phyloP scores from a whole-genome alignment of 2,113 vertebrate species.

The Leiothrix lutea region DNA sequence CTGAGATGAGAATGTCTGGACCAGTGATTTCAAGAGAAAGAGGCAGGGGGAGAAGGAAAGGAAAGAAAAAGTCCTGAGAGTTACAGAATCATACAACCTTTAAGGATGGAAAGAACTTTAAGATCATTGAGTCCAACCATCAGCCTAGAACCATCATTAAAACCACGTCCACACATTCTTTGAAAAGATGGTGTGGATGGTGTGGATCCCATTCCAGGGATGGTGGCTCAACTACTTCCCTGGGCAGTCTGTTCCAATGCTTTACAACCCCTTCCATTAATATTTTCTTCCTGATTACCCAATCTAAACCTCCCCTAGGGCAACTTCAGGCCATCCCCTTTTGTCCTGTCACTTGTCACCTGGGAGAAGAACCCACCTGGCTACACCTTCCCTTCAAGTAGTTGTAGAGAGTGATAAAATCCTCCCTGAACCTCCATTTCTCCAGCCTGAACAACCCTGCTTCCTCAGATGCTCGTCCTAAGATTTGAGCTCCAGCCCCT shows the following conservation, averaged over 20 bases:
- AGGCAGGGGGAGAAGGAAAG: background rate
- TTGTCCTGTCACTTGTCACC: background rate
- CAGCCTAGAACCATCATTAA: fast-evolving
- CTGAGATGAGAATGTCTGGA: background rate
- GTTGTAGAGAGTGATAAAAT: background rate
- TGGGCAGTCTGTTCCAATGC: background rate
- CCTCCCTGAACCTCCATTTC: background rate
- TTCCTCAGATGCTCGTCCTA: background rate
- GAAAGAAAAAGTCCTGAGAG: background rate
- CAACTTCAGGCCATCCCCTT: background rate
- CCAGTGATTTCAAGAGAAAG: background rate
- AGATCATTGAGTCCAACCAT: background rate
- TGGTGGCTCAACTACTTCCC: background rate
- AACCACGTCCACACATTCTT: background rate
- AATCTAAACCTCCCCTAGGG: background rate
- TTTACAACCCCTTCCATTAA: background rate
- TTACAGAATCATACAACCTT: background rate
- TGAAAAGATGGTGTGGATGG: too few species aligned
- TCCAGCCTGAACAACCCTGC: background rate
- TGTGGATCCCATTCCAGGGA: too few species aligned
- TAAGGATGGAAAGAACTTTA: background rate
- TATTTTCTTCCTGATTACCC: background rate
- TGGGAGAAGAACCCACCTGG: background rate
- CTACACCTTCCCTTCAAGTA: background rate
- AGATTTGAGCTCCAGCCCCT: background rate